Evolutionary conservation across 2,113 vertebrate species (phyloP), one percentile per base, ranked within the genome.

Genomic region (Cryptomyrus ogoouensis): DNA sequence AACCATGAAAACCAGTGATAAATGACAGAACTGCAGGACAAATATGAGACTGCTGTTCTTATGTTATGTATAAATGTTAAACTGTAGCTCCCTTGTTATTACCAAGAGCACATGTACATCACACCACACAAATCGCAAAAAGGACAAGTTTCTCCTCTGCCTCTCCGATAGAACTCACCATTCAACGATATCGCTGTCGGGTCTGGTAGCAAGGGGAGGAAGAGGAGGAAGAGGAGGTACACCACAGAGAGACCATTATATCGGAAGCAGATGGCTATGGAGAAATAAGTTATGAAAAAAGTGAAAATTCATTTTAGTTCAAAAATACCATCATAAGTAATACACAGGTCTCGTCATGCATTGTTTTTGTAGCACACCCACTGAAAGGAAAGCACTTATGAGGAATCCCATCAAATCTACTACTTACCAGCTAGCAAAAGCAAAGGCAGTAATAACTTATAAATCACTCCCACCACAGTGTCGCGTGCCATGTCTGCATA

Each of bases 341-440:
- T 19, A 13, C n/a, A 24, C 21, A n/a, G 44, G 44, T 84, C 44
- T 53, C 8, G 8, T 56, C 49, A 4, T 9, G 85, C 10, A 24
- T 84, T 83, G 17, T n/a, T 62, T 66, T 47, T 62, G 35, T n/a
- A n/a, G 27, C 53, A 8, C 39, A 1, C 56, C 5, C 39, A 62
- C 53, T 13, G 87, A 46, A 39, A 62, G 13, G 49, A 24, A 24
- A 58, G 56, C 52, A 62, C 35, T 49, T 49, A 85, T 49, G 1
- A 13, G 13, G 49, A 87, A 50, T 31, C 7, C 44, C 21, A n/a
- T 58, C 0, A 70, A 88, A 7, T 56, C 15, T 3, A 90, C 96
- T 96, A 90, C 96, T 96, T 90, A 95, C 96, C 96, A 88, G 94
- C 89, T 90, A 95, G 89, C 89, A 96, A 93, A 39, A 93, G 88